These are phyloP conservation scores for Phalacrocorax pelagicus DNA, from an alignment of 2,113 vertebrate genomes.

Conservation along the genomic window DNA sequence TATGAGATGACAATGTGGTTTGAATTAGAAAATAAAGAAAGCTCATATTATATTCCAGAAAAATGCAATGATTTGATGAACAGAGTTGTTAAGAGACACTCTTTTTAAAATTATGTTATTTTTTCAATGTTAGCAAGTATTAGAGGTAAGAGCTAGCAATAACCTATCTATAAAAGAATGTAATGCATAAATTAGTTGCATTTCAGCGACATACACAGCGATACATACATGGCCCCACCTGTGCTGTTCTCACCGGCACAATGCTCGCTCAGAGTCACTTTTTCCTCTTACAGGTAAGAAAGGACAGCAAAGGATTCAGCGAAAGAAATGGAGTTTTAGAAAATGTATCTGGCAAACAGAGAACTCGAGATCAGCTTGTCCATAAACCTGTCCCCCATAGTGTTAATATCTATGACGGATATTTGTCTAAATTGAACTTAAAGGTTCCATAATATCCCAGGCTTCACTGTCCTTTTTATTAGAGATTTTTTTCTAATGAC, in stretches of 20 bases:
- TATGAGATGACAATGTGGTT: not conserved
- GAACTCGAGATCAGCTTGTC: not conserved
- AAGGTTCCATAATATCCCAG: not conserved
- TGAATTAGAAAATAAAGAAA: not conserved
- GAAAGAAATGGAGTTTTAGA: not conserved
- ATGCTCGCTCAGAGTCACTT: not conserved
- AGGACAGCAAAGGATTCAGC: not conserved
- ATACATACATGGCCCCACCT: not conserved
- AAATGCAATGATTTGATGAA: not conserved
- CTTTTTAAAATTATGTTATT: not conserved
- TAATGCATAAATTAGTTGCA: not conserved
- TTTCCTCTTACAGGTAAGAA: not conserved
- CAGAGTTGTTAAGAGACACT: not conserved
- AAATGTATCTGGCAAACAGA: not conserved
- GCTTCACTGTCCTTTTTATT: not conserved
- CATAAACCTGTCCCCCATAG: not conserved
- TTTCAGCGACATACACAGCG: not conserved
- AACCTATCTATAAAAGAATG: not conserved
- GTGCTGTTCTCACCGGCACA: not conserved
- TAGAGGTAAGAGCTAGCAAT: not conserved
- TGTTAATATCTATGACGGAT: not conserved
- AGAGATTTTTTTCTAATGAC: not conserved
- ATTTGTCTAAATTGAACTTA: not conserved
- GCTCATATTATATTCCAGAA: not conserved
- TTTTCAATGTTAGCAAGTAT: not conserved